A percentile compares a stretch with the other conserved stretches of the same genome.
phyloP scores from a whole-genome alignment of 2,797 vertebrate genomes.

The Crocodylus rhombifer region DNA sequence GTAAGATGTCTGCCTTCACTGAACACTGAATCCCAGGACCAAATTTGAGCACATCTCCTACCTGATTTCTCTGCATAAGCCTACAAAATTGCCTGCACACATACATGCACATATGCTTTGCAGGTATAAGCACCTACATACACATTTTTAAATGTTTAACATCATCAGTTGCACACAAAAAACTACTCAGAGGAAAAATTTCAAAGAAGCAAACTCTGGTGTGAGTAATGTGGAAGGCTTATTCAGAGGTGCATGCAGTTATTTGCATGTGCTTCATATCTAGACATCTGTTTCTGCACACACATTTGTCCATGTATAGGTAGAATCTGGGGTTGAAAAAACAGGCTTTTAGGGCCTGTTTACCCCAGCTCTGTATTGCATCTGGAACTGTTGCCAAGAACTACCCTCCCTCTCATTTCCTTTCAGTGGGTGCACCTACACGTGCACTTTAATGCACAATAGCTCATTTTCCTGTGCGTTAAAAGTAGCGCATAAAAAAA shows the following conservation, averaged over 20 bases:
- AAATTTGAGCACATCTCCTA: not conserved
- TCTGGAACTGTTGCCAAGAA: too few species aligned
- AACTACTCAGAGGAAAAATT: not conserved
- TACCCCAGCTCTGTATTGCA: too few species aligned
- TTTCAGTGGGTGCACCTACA: too few species aligned
- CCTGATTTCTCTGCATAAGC: not conserved
- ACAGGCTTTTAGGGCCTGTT: not conserved
- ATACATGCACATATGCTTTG: not conserved
- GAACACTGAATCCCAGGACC: not conserved
- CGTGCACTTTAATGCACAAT: too few species aligned
- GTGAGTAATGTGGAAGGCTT: not conserved
- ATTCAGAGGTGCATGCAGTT: not conserved
- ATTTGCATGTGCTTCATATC: not conserved
- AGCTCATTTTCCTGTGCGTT: too few species aligned
- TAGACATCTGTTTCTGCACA: not conserved
- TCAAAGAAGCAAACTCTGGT: not conserved
- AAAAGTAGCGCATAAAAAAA: too few species aligned
- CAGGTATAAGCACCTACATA: not conserved
- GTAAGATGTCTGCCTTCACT: not conserved
- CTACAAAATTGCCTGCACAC: not conserved
- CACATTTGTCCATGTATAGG: accelerated
- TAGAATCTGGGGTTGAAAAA: not conserved
- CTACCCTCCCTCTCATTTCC: too few species aligned
- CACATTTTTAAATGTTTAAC: not conserved
- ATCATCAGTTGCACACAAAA: not conserved